Base-by-base conservation (phyloP, 2,888 invertebrate genomes). In the Quadroppia sp. region DNA sequence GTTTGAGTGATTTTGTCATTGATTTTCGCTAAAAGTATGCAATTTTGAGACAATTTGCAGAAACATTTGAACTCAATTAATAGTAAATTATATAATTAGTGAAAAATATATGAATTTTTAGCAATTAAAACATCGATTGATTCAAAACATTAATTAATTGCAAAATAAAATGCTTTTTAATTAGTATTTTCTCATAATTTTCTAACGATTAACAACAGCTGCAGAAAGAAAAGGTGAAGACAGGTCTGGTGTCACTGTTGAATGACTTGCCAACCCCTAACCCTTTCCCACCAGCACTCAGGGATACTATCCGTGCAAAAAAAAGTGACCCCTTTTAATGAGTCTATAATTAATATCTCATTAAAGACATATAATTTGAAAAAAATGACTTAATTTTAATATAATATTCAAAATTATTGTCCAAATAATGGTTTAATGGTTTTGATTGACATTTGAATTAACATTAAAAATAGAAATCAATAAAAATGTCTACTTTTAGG, bases 91-190 rank as follows among this genome's bases (percentile, higher is more conserved):
- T n/a, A 36, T 36, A 36, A 36, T 36, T 36, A 36, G 20, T 20
- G 50, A 50, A 17, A 50, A 50, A 50, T 50, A 20, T 50, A n/a
- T 50, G n/a, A 50, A 50, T 50, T 50, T 50, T 20, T 6, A n/a
- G 50, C 36, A 36, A 36, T 36, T 36, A 50, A n/a, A 7, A 2
- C 20, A 4, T 50, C 20, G 20, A 20, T 50, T 50, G 50, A 50
- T 50, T 20, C 20, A 2, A 50, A 50, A 20, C 50, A 50, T 20
- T 20, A 50, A 50, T 50, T 50, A 20, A 50, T 50, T 6, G 20
- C 45, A 45, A 45, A 45, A 7, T n/a, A n/a, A n/a, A n/a, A n/a
- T n/a, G n/a, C n/a, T n/a, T n/a, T n/a, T n/a, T n/a, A n/a, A n/a
- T n/a, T n/a, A n/a, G n/a, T 36, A 7, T 17, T 50, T n/a, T 50